Conservation (phyloP, 2,888 invertebrate genomes). For the Diarsia brunnea region DNA sequence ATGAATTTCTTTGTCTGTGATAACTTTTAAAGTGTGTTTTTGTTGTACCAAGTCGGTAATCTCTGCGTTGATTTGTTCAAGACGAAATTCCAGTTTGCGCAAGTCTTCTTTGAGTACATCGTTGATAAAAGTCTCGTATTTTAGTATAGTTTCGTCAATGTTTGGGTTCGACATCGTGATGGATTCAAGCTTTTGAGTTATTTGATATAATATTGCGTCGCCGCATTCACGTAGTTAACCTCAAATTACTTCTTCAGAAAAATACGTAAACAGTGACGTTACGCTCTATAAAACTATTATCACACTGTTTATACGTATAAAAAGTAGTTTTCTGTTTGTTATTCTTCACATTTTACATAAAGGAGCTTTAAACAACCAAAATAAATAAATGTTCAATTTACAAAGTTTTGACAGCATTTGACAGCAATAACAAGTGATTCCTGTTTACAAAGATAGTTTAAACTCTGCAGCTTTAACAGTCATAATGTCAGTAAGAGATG, state of each 20-base stretch:
- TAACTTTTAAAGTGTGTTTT: conserved; percentile 92
- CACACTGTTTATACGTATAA: background rate
- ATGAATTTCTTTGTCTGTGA: conserved; percentile 89
- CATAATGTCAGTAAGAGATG: background rate
- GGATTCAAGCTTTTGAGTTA: background rate
- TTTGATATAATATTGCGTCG: background rate
- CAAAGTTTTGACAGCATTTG: conserved; percentile 32
- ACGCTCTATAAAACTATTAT: background rate
- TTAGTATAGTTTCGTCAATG: conserved; percentile 75
- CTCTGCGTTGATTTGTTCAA: conserved; percentile 92
- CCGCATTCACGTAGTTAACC: conserved; percentile 46
- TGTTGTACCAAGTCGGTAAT: conserved; percentile 94
- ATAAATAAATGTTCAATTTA: background rate
- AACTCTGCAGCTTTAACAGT: background rate
- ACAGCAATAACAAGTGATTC: conserved; percentile 16
- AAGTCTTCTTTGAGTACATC: conserved; percentile 94
- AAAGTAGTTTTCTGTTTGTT: background rate
- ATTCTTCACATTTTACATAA: background rate
- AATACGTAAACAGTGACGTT: background rate
- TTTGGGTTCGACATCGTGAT: conserved; percentile 73
- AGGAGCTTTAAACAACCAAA: background rate
- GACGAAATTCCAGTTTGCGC: conserved; percentile 89
- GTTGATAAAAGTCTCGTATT: conserved; percentile 94
- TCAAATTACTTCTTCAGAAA: conserved; percentile 11
- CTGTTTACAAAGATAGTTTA: background rate